These are phyloP conservation scores for Papilio dardanus DNA, from an alignment of 1,140 invertebrate genomes.

Conservation along the genomic window DNA sequence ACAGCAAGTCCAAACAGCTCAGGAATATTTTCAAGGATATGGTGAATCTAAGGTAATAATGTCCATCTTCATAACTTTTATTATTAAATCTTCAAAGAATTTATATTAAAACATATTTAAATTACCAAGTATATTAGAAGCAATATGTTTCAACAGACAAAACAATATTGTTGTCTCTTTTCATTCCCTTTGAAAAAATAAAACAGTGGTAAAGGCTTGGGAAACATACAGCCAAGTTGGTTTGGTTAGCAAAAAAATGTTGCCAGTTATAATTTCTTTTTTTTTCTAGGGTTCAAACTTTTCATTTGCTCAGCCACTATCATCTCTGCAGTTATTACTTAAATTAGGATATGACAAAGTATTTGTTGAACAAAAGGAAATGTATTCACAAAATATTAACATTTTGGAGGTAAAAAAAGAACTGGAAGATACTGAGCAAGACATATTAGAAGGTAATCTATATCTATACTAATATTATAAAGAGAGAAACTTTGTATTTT, in stretches of 20 bases:
- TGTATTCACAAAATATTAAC: slow-evolving; percentile 46
- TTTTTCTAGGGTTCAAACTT: slow-evolving; percentile 63
- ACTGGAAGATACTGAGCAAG: slow-evolving; percentile 57
- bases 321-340: slow-evolving; percentile 51
- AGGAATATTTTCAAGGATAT: slow-evolving; percentile 64
- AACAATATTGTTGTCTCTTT: no score
- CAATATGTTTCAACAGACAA: no score
- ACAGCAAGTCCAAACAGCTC: slow-evolving; percentile 67
- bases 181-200: no score
- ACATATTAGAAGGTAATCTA: slow-evolving; percentile 64
- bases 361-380: slow-evolving; percentile 54
- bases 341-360: slow-evolving; percentile 69
- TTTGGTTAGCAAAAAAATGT: background rate
- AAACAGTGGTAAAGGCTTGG: no score
- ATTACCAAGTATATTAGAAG: no score
- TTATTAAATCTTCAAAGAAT: background rate
- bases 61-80: background rate
- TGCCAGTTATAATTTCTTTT: background rate
- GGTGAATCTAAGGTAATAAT: slow-evolving; percentile 59
- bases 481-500: background rate
- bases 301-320: slow-evolving; percentile 70
- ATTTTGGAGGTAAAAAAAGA: slow-evolving; percentile 58
- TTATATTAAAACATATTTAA: background rate
- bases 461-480: no score
- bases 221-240: no score